Conservation (phyloP, 2,797 vertebrate genomes). For the Jordanella pulchra region DNA sequence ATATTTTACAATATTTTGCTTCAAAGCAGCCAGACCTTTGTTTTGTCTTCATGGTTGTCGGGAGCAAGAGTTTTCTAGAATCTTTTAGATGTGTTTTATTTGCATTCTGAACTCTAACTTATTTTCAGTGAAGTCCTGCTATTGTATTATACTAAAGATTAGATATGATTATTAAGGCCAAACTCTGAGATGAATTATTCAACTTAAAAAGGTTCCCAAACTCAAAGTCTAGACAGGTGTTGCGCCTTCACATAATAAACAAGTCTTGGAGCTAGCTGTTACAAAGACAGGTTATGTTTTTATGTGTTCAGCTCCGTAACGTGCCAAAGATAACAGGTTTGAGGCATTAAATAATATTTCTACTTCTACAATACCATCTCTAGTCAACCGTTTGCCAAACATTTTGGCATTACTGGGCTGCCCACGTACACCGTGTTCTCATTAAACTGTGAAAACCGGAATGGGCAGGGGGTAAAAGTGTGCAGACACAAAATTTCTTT, state of each 20-base stretch:
- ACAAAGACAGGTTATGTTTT: not conserved
- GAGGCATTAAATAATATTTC: constrained; percentile 2
- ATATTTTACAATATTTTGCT: not conserved
- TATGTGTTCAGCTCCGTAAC: not conserved
- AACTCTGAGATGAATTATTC: not conserved
- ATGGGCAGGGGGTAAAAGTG: not conserved
- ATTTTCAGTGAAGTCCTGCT: not conserved
- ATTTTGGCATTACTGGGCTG: not conserved
- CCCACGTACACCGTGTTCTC: not conserved
- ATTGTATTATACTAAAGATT: not conserved
- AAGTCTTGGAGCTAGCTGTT: not conserved
- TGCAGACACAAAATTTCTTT: not conserved
- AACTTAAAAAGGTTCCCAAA: not conserved
- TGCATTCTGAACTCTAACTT: not conserved
- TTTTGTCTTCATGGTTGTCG: not conserved
- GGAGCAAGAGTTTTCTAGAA: not conserved
- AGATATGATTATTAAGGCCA: not conserved
- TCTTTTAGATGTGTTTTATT: not conserved
- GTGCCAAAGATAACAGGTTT: constrained; percentile 5
- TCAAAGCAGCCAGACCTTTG: not conserved
- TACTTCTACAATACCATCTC: constrained; percentile 2
- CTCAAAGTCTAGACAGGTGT: not conserved
- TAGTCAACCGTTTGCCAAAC: constrained; percentile 3
- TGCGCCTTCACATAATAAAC: not conserved
- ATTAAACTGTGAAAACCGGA: constrained; percentile 1